phyloP scores from a whole-genome alignment of 2,113 vertebrate genomes.

The Protobothrops flavoviridis region DNA sequence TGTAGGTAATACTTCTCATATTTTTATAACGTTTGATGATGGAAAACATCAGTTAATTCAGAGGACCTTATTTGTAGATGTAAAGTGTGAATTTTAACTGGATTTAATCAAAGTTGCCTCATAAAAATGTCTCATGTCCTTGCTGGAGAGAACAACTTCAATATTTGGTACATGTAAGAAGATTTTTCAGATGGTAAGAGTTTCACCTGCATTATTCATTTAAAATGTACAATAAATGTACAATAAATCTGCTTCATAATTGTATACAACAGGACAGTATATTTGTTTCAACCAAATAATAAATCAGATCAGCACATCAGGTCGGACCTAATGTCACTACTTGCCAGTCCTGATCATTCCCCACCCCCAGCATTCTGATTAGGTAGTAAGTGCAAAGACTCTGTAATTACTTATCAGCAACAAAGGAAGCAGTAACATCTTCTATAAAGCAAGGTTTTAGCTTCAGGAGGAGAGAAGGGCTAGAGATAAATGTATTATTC shows the following conservation, averaged over 20 bases:
- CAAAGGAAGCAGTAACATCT: neutral
- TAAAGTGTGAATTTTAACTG: neutral
- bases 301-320: neutral
- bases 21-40: neutral
- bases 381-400: neutral
- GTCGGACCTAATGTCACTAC: neutral
- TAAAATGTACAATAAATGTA: neutral
- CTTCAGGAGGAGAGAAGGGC: neutral
- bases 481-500: neutral
- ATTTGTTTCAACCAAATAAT: neutral
- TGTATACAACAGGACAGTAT: neutral
- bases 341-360: neutral
- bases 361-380: neutral
- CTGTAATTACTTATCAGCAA: neutral
- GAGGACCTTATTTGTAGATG: neutral
- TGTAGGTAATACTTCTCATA: neutral
- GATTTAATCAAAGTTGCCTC: neutral
- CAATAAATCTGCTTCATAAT: neutral
- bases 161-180: neutral
- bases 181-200: neutral
- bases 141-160: neutral
- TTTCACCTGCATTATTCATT: neutral
- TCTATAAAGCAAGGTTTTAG: neutral
- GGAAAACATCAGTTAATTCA: constrained; percentile 2
- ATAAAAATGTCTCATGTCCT: neutral